These are phyloP conservation scores for Nesospiza acunhae DNA, from an alignment of 2,113 vertebrate species.

Conservation along the genomic window DNA sequence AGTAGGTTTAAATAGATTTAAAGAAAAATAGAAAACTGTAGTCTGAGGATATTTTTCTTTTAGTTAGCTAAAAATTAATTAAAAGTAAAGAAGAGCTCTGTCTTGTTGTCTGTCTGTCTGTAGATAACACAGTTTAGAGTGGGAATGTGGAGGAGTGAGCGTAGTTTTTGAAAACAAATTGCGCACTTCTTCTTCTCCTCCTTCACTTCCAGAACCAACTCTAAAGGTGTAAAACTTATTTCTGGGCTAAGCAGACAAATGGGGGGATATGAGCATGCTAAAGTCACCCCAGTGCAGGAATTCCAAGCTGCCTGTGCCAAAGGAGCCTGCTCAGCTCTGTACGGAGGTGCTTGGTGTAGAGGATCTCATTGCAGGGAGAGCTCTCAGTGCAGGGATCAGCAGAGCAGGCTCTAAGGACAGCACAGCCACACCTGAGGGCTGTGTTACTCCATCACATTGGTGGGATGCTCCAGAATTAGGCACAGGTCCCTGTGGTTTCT, in stretches of 20 bases:
- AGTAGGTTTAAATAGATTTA: neutral
- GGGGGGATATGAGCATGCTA: neutral
- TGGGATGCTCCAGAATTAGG: neutral
- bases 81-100: neutral
- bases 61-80: neutral
- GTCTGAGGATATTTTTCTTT: neutral
- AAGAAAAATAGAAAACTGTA: neutral
- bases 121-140: neutral
- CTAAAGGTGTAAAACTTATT: neutral
- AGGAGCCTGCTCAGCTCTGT: neutral
- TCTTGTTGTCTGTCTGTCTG: neutral
- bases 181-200: neutral
- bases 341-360: neutral
- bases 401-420: neutral
- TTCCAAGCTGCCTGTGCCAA: neutral
- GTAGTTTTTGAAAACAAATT: neutral
- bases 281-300: neutral
- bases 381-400: neutral
- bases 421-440: neutral
- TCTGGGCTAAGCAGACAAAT: neutral
- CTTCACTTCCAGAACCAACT: neutral
- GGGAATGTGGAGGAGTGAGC: neutral
- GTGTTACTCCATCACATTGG: fast-evolving
- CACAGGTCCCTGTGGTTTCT: neutral
- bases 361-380: neutral